These are phyloP conservation scores for Nomada ruficornis DNA, from an alignment of 2,888 invertebrate genomes.

Conservation along the genomic window DNA sequence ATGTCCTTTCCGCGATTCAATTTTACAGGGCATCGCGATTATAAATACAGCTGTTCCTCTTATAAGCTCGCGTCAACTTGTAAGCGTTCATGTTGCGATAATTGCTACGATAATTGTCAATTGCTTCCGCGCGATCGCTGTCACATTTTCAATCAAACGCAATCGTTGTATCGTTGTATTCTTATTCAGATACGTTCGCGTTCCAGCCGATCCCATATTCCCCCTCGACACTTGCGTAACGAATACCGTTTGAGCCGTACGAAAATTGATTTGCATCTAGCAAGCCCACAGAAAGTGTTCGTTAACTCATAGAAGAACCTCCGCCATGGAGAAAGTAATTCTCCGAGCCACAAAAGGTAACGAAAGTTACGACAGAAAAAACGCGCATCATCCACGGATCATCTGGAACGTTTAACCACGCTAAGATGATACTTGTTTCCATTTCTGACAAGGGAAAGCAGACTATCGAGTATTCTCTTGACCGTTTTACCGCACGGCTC, in stretches of 20 bases:
- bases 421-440: background rate
- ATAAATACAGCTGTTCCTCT: background rate
- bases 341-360: background rate
- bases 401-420: background rate
- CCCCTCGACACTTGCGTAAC: constrained; percentile 4
- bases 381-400: constrained; percentile 2
- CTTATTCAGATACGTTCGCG: no score
- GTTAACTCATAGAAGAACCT: background rate
- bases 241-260: background rate
- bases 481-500: background rate
- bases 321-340: constrained; percentile 3
- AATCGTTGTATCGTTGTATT: background rate
- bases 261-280: background rate
- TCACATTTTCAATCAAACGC: constrained; percentile 9
- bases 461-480: background rate
- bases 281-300: background rate
- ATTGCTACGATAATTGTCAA: constrained; percentile 4
- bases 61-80: background rate
- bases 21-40: background rate
- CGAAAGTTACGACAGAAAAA: constrained; percentile 1
- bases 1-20: background rate
- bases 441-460: background rate
- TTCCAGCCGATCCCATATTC: no score
- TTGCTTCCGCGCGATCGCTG: background rate
- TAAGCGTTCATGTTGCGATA: background rate